A percentile compares a stretch with the other conserved stretches of the same genome.
phyloP scores from a whole-genome alignment of 1,140 invertebrate genomes.

The Oreohelix idahoensis region DNA sequence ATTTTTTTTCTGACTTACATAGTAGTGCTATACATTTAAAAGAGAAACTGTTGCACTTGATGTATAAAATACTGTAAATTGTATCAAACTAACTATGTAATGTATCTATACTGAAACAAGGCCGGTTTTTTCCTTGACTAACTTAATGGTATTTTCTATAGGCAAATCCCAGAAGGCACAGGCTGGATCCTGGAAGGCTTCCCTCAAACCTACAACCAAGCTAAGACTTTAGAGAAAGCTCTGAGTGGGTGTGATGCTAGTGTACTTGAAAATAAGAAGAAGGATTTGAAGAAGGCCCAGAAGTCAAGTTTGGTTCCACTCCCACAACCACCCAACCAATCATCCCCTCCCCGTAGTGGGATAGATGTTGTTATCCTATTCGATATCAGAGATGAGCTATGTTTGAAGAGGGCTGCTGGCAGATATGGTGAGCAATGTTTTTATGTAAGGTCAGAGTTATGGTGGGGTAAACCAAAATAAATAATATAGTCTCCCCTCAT shows the following conservation, averaged over 20 bases:
- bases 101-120: too few species aligned
- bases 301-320: slow-evolving; percentile 67
- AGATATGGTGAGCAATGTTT: slow-evolving; percentile 59
- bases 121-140: too few species aligned
- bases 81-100: too few species aligned
- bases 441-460: neutral
- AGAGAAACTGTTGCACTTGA: too few species aligned
- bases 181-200: slow-evolving; percentile 73
- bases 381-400: slow-evolving; percentile 67
- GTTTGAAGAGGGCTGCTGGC: slow-evolving; percentile 70
- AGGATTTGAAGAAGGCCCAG: slow-evolving; percentile 47
- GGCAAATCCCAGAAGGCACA: slow-evolving; percentile 69
- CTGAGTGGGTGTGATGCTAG: slow-evolving; percentile 70
- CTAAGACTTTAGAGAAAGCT: slow-evolving; percentile 73
- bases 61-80: too few species aligned
- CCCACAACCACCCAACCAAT: slow-evolving; percentile 62
- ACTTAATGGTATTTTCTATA: slow-evolving; percentile 32
- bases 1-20: too few species aligned
- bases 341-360: slow-evolving; percentile 67
- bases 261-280: slow-evolving; percentile 41
- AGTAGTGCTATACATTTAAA: too few species aligned
- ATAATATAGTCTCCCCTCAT: too few species aligned
- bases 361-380: slow-evolving; percentile 71
- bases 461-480: too few species aligned
- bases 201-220: slow-evolving; percentile 70